phyloP scores from a whole-genome alignment of 2,797 vertebrate species.

The Zonotrichia albicollis region DNA sequence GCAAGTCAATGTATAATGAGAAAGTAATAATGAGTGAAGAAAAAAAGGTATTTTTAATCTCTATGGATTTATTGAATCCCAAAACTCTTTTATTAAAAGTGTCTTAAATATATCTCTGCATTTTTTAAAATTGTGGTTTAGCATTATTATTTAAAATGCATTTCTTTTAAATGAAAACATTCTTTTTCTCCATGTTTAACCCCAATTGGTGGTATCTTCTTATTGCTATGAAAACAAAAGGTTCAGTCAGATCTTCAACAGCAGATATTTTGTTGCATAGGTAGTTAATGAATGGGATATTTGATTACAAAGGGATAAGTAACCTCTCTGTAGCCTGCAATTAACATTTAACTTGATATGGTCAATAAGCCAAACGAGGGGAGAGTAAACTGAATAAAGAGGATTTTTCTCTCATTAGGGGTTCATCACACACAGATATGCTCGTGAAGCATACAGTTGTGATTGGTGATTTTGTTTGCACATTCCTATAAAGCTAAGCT shows the following conservation, averaged over 20 bases:
- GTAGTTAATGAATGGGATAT: conserved; percentile 76
- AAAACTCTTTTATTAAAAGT: conserved; percentile 38
- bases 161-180: not conserved
- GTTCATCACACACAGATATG: conserved; percentile 9
- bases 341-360: conserved; percentile 86
- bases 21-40: conserved; percentile 66
- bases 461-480: conserved; percentile 38
- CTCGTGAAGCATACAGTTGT: not conserved
- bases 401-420: conserved; percentile 25
- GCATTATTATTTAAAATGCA: not conserved
- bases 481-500: conserved; percentile 41
- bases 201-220: not conserved
- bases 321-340: conserved; percentile 78
- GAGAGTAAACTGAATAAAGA: conserved; percentile 57
- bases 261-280: conserved; percentile 72
- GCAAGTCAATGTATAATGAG: conserved; percentile 69
- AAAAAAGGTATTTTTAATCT: conserved; percentile 66
- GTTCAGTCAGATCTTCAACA: conserved; percentile 39
- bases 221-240: conserved; percentile 50
- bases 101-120: not conserved
- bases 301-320: conserved; percentile 84
- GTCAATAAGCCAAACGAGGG: conserved; percentile 70
- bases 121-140: not conserved
- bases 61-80: conserved; percentile 52
- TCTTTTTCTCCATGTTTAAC: not conserved